Evolutionary conservation across 2,113 vertebrate species (phyloP), one percentile per base, ranked within the genome.

Genomic region (Mobula birostris): DNA sequence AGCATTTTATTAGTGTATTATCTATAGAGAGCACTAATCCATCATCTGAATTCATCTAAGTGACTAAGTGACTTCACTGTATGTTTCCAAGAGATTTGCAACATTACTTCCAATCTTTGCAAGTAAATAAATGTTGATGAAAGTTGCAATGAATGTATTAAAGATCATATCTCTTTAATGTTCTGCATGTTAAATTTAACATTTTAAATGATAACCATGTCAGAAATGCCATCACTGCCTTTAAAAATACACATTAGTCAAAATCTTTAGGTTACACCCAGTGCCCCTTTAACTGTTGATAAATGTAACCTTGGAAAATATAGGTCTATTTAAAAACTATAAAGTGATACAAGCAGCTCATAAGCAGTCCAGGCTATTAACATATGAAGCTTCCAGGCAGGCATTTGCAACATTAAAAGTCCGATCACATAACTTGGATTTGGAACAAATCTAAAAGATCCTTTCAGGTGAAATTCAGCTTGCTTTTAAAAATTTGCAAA

Each of bases 121-220:
- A 76, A 40, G 56, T 93, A 93, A 74, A 93, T 93, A 93, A 93
- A 93, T 93, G 32, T 21, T 29, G 91, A 93, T 29, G 36, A 74
- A 92, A 93, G 15, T 24, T 74, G 70, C 36, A 74, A 93, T 93
- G 72, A 56, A 76, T 40, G 24, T 93, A 87, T 8, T 87, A 74
- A 74, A 93, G 91, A 76, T 93, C 56, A 19, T 58, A 85, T 61
- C 48, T 24, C 74, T 93, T 74, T 48, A 93, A 40, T 74, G 66
- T 36, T 74, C 40, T 66, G 72, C 40, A 74, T 7, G 29, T 93
- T 21, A 74, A 74, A 48, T 93, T 72, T 36, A 72, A 72, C 36
- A 74, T 93, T 56, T 27, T 40, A 56, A 93, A 74, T 93, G 70
- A 74, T 40, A 74, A 74, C 5, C 9, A 32, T 91, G 63, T 93